Conservation (phyloP, 2,113 vertebrate species). For the Hyaena hyaena region DNA sequence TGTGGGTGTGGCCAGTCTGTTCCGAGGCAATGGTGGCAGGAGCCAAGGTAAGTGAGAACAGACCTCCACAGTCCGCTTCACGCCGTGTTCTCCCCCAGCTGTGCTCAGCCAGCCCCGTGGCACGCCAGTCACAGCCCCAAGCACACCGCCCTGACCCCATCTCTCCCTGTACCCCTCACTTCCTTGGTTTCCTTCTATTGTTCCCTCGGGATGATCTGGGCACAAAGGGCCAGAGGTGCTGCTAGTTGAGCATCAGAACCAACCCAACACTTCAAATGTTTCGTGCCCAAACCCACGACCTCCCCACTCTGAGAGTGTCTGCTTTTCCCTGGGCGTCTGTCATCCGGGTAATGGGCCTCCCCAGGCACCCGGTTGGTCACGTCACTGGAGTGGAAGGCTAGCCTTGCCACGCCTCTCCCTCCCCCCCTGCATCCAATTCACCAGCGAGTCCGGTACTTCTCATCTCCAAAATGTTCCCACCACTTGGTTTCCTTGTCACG, state of each 20-base stretch:
- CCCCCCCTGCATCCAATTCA: neutral
- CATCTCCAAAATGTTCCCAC: neutral
- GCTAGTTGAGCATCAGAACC: neutral
- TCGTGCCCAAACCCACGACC: neutral
- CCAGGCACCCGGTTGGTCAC: neutral
- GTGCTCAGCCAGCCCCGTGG: neutral
- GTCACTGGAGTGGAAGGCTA: neutral
- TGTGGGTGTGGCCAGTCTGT: neutral
- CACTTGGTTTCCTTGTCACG: neutral
- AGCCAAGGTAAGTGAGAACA: neutral
- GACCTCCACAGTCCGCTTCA: too few relatives aligned
- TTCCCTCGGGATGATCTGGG: neutral
- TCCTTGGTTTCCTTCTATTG: neutral
- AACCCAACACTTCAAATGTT: neutral
- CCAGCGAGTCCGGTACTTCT: neutral
- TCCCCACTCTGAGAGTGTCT: neutral
- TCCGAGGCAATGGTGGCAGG: neutral
- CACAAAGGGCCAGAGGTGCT: too few relatives aligned
- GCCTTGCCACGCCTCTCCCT: neutral
- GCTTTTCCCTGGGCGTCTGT: neutral
- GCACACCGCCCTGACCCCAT: fast-evolving
- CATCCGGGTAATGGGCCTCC: neutral
- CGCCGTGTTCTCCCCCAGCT: neutral
- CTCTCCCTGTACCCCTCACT: fast-evolving
- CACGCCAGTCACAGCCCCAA: neutral